Conservation (phyloP, 2,113 vertebrate species). For the Pluvianellus socialis region DNA sequence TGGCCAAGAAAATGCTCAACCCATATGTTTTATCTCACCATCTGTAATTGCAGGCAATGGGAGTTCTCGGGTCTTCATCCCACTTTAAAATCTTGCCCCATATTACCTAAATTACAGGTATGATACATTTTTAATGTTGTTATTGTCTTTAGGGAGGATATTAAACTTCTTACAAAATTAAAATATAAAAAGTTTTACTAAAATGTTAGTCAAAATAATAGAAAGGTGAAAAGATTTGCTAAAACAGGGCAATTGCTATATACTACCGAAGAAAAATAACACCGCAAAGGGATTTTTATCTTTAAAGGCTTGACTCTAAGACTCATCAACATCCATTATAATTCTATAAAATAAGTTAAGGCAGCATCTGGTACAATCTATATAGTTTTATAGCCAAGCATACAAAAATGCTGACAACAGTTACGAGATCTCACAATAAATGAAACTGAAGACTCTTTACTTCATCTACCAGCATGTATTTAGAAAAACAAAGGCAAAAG, state of each 20-base stretch:
- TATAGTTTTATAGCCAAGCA: slow-evolving; percentile 38
- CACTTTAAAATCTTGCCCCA: not conserved
- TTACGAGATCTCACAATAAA: not conserved
- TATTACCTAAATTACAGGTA: not conserved
- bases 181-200: not conserved
- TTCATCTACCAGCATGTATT: not conserved
- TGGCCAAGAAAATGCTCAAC: not conserved
- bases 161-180: not conserved
- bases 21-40: not conserved
- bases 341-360: slow-evolving; percentile 47
- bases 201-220: not conserved
- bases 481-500: slow-evolving; percentile 27
- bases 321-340: slow-evolving; percentile 28
- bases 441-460: not conserved
- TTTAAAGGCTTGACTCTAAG: slow-evolving; percentile 13
- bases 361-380: slow-evolving; percentile 28
- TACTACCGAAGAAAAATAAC: not conserved
- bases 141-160: not conserved
- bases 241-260: not conserved
- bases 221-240: not conserved
- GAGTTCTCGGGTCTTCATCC: not conserved
- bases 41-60: not conserved
- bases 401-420: slow-evolving; percentile 17
- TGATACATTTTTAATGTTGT: not conserved
- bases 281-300: not conserved